Evolutionary conservation across 2,113 vertebrate genomes (phyloP).

Genomic region (Mola mola): DNA sequence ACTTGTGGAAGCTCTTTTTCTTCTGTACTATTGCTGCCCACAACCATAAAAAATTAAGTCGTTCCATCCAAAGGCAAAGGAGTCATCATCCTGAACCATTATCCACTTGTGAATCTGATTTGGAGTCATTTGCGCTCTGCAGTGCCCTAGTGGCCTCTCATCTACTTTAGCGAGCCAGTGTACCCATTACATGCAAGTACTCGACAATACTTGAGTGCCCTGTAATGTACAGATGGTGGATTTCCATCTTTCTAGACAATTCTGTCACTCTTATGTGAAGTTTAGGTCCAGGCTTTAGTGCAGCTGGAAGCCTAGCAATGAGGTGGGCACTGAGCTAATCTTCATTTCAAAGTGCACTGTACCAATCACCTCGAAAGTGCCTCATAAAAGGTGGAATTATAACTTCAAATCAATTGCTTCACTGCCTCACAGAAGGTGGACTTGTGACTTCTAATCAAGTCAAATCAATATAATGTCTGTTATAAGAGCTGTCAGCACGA

Average conservation of each 20-base stretch:
- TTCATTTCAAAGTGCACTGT: neutral
- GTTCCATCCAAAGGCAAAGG: slow-evolving; percentile 34
- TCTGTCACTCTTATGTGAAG: slow-evolving; percentile 19
- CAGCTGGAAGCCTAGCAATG: slow-evolving; percentile 2
- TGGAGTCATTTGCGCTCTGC: slow-evolving; percentile 38
- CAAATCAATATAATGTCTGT: neutral
- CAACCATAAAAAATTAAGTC: slow-evolving; percentile 14
- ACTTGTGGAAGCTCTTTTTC: slow-evolving; percentile 20
- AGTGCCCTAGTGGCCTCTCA: slow-evolving; percentile 35
- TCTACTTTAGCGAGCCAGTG: slow-evolving; percentile 33
- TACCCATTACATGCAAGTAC: slow-evolving; percentile 42
- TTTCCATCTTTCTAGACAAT: slow-evolving; percentile 31
- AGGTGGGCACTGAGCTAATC: neutral
- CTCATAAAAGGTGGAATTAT: neutral
- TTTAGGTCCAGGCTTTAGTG: slow-evolving; percentile 10
- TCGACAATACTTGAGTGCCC: slow-evolving; percentile 45
- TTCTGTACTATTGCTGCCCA: neutral
- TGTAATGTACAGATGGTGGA: slow-evolving; percentile 37
- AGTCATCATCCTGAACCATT: slow-evolving; percentile 43
- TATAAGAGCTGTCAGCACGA: slow-evolving; percentile 3
- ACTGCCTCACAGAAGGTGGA: no score
- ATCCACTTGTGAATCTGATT: slow-evolving; percentile 60
- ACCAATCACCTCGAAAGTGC: neutral
- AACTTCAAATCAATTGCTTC: no score
- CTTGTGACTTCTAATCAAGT: no score